A percentile compares a stretch with the other conserved stretches of the same genome.
phyloP scores from a whole-genome alignment of 2,113 vertebrate genomes.

The Centropristis striata region DNA sequence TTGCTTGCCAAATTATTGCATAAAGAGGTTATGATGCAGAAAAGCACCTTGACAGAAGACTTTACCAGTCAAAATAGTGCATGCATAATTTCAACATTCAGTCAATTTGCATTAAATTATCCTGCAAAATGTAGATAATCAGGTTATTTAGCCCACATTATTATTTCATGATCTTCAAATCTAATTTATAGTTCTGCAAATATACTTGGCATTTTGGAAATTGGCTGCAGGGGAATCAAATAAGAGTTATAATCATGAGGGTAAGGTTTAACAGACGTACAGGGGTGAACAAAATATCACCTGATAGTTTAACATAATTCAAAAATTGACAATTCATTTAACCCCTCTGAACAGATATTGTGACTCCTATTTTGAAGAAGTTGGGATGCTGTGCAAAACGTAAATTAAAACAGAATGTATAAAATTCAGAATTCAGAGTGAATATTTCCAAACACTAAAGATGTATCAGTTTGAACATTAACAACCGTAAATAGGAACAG shows the following conservation, averaged over 20 bases:
- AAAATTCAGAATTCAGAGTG: too few relatives aligned
- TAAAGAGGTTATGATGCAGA: neutral
- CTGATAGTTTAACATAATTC: neutral
- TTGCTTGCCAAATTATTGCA: neutral
- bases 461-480: too few relatives aligned
- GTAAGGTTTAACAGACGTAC: neutral
- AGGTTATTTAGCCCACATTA: slow-evolving; percentile 18
- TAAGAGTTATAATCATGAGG: neutral
- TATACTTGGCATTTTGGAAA: slow-evolving; percentile 14
- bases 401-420: too few relatives aligned
- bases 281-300: neutral
- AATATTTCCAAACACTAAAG: too few relatives aligned
- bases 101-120: slow-evolving; percentile 28
- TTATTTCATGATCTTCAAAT: slow-evolving; percentile 26
- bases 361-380: too few relatives aligned
- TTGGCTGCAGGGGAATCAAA: slow-evolving; percentile 22
- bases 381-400: too few relatives aligned
- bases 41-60: slow-evolving; percentile 29
- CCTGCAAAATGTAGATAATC: slow-evolving; percentile 11
- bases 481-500: too few relatives aligned
- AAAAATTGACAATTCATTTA: neutral
- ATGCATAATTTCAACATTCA: slow-evolving; percentile 12
- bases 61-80: neutral
- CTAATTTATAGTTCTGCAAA: slow-evolving; percentile 16
- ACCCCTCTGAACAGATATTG: neutral